Base-by-base conservation (phyloP, 2,888 invertebrate species). In the Tineola bisselliella region DNA sequence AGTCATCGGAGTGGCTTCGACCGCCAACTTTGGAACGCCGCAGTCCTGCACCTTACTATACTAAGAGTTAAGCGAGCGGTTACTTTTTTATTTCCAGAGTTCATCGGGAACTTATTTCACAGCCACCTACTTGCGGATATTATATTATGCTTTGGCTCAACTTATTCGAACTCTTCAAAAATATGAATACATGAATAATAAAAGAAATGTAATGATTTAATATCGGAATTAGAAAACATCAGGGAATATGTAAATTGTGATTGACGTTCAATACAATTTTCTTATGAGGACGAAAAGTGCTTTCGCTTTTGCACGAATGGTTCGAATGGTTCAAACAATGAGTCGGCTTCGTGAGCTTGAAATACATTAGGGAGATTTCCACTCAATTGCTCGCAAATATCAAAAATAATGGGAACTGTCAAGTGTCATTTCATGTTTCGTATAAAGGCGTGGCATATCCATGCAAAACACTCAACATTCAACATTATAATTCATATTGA, bases 321-420 rank as follows among this genome's bases (percentile, higher is more conserved):
- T 58, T 31, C 33, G 30, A 58, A 58, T 56, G 56, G 19, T 30
- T 56, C 25, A 56, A 56, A 56, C 58, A 58, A 58, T 58, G 58
- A 58, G 58, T 31, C 15, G 31, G 58, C 58, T 33, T 33, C 58
- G 58, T 33, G 33, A 58, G 58, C 58, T 33, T 58, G 12, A 58
- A 58, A 48, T 61, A 64, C 64, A 63, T 66, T 66, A 63, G 48
- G 61, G 62, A 63, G 61, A 63, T 62, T 65, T 64, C 72, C 73
- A 69, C 66, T 70, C 73, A 71, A 76, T 75, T 71, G 70, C 69
- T 64, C 65, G 66, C 68, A 68, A 71, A 73, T 70, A 58, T 43
- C 43, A 61, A 44, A 69, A 70, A 69, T 70, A 71, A 74, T 71
- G 69, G 66, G 65, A 63, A 64, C 71, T 71, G 75, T 74, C 74